Base-by-base conservation (phyloP, 2,113 vertebrate genomes). In the Plecotus auritus region DNA sequence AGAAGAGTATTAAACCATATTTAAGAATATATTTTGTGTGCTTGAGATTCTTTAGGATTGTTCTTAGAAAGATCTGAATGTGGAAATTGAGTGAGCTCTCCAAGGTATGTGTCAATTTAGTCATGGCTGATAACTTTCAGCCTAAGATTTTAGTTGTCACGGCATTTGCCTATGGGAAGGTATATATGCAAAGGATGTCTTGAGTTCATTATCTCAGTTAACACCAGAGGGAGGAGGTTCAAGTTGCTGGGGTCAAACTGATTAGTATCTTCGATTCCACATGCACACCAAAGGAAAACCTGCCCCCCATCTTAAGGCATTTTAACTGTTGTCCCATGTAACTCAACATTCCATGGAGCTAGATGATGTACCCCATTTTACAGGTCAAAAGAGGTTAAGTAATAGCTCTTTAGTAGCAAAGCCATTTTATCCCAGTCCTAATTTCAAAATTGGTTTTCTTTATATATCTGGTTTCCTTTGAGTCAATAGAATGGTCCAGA, bases 1-100 rank as follows among this genome's bases (percentile, higher is more conserved):
- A 99, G 98, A 99, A 99, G 98, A 99, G 98, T 99, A 99, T 99
- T 99, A 99, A 99, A 99, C 98, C 98, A 98, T 99, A 99, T 99
- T 99, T 99, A 99, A 99, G 98, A 99, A 98, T 99, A 99, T 97
- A 98, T 94, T 92, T 96, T 69, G 95, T 98, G 97, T 98, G 98
- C 98, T 96, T 98, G 98, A 95, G 96, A 97, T 97, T 97, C 95
- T 97, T 98, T 96, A 98, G 97, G 97, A 83, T 30, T 96, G 56
- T 66, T 96, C 70, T 64, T 94, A 74, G 92, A 70, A 66, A 94
- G 77, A 11, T 69, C 72, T 92, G 76, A 32, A 61, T 42, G 2
- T 78, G n/a, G 84, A 95, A 70, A 93, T 18, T 88, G 20, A 87
- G 70, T 83, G 35, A 93, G 61, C 70, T 92, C 51, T 85, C 64